These are phyloP conservation scores for Poeciliopsis turneri DNA, from an alignment of 2,797 vertebrate species.

Conservation along the genomic window DNA sequence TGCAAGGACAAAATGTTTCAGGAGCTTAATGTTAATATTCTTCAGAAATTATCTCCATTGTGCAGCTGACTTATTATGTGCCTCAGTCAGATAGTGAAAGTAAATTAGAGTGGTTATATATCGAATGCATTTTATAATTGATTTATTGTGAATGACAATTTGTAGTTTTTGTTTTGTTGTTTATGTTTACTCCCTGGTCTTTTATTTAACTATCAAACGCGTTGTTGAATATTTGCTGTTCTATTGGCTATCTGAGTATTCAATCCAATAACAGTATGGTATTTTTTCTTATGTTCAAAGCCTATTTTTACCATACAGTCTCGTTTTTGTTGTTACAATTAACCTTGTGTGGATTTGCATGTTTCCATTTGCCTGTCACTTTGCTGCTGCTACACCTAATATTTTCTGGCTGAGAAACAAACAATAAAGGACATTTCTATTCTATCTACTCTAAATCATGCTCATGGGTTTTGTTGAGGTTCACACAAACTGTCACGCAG, in stretches of 20 bases:
- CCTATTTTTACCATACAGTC: not conserved
- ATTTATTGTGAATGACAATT: too few species aligned
- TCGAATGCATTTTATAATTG: too few species aligned
- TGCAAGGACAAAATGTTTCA: not conserved
- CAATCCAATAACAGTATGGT: not conserved
- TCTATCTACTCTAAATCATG: not conserved
- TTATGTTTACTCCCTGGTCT: too few species aligned
- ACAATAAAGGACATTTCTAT: not conserved
- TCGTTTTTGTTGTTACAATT: not conserved
- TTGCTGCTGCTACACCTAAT: not conserved
- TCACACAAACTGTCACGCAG: not conserved
- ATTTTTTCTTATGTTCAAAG: not conserved
- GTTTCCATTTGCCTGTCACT: not conserved
- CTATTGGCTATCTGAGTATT: not conserved
- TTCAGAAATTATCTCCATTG: too few species aligned
- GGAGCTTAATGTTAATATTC: not conserved
- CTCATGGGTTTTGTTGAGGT: constrained; percentile 2
- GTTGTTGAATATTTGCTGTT: too few species aligned
- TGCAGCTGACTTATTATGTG: too few species aligned
- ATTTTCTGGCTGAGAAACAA: not conserved
- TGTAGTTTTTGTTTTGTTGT: too few species aligned
- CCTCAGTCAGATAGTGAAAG: too few species aligned
- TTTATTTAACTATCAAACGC: too few species aligned
- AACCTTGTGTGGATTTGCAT: not conserved
- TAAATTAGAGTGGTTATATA: too few species aligned